A percentile compares a stretch with the other conserved stretches of the same genome.
Conservation (phyloP, 2,113 vertebrate genomes). For the Coregonus clupeaformis region DNA sequence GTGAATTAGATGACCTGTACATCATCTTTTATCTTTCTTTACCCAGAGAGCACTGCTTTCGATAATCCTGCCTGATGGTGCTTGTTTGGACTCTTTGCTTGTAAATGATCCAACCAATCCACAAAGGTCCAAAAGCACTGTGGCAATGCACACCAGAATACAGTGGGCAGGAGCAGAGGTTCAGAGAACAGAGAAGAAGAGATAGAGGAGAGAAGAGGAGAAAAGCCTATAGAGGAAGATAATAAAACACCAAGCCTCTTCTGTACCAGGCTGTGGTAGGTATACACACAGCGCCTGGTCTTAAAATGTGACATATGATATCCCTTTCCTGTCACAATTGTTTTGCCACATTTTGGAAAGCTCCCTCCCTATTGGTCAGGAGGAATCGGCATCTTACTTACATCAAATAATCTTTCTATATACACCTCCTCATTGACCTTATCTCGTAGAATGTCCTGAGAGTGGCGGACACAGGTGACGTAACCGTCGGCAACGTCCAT, state of each 20-base stretch:
- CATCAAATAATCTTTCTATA: conserved; percentile 99
- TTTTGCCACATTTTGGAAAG: conserved; percentile 98
- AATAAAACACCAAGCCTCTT: conserved; percentile 57
- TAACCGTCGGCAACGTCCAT: conserved; percentile 99
- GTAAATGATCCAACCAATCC: conserved; percentile 61
- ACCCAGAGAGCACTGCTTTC: conserved; percentile 78
- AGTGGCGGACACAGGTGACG: conserved; percentile 99
- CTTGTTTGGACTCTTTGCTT: conserved; percentile 76
- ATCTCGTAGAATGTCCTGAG: conserved; percentile 99
- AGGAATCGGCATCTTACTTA: conserved; percentile 99
- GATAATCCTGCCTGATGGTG: conserved; percentile 75
- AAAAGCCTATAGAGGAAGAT: conserved; percentile 46
- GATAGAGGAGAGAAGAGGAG: conserved; percentile 38
- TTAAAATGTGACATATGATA: conserved; percentile 99
- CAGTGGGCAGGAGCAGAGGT: conserved; percentile 73
- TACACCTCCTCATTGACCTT: conserved; percentile 99
- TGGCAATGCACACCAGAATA: conserved; percentile 81
- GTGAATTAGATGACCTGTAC: no score
- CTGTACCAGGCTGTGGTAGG: conserved; percentile 42
- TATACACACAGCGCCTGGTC: conserved; percentile 68
- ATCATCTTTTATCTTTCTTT: conserved; percentile 14
- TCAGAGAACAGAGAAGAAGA: conserved; percentile 70
- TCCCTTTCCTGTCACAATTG: conserved; percentile 92
- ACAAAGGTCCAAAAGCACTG: conserved; percentile 76
- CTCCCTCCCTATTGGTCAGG: conserved; percentile 86